Percentiles rank a stretch among this genome's conserved stretches.
phyloP scores from a whole-genome alignment of 2,113 vertebrate species.

The Mus spicilegus region DNA sequence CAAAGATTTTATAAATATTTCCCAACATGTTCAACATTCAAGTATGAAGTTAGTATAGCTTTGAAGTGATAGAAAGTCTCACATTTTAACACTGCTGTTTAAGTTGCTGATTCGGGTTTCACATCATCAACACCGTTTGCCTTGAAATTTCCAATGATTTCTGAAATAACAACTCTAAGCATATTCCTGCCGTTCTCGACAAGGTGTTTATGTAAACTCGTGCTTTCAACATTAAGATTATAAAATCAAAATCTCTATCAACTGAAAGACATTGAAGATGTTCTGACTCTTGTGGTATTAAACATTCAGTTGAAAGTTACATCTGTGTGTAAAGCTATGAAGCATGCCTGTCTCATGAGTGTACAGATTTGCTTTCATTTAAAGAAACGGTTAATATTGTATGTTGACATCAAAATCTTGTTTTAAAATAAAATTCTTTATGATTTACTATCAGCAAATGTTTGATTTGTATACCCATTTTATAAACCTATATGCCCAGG shows the following conservation, averaged over 20 bases:
- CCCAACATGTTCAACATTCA: background rate
- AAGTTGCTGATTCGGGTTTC: background rate
- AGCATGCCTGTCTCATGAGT: background rate
- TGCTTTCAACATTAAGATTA: background rate
- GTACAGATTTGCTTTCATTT: background rate
- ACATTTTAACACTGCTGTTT: background rate
- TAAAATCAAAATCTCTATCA: background rate
- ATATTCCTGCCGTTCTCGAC: background rate
- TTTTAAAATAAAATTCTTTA: background rate
- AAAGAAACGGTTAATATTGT: background rate
- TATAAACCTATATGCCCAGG: background rate
- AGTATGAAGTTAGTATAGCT: background rate
- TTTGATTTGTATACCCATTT: background rate
- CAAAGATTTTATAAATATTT: background rate
- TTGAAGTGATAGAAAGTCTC: background rate
- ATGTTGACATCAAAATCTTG: background rate
- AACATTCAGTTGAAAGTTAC: background rate
- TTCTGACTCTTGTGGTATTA: background rate
- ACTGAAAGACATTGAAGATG: background rate
- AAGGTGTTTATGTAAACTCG: background rate
- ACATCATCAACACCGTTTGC: background rate
- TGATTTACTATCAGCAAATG: background rate
- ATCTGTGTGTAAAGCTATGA: background rate
- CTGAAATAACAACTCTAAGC: background rate
- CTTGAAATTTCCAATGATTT: background rate